These are phyloP conservation scores for Otus scops DNA, from an alignment of 2,797 vertebrate species.

Conservation along the genomic window DNA sequence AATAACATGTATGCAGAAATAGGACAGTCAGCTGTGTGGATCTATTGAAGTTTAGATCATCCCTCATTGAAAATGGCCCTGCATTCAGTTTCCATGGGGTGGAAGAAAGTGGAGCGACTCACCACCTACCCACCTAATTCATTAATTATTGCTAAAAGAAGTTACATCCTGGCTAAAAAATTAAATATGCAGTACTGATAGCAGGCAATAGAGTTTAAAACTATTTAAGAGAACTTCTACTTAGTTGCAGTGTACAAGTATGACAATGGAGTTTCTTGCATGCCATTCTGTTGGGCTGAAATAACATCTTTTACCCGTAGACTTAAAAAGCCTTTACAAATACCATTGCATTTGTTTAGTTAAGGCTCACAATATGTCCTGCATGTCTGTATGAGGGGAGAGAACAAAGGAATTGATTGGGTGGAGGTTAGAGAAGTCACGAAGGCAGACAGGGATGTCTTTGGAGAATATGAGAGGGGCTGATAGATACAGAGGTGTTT, in stretches of 20 bases:
- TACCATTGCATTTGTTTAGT: neutral
- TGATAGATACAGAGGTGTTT: neutral
- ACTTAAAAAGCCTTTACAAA: neutral
- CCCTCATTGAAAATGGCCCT: neutral
- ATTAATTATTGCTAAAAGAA: neutral
- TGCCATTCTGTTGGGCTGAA: neutral
- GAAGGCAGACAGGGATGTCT: neutral
- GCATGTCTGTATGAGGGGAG: neutral
- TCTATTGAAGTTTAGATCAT: neutral
- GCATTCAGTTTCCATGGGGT: neutral
- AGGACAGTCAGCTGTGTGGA: no score
- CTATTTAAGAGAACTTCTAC: neutral
- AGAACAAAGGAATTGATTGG: neutral
- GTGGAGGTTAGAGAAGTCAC: neutral
- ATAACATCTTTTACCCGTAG: neutral
- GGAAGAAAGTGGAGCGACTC: neutral
- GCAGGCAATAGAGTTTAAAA: neutral
- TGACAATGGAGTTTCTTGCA: neutral
- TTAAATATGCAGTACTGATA: neutral
- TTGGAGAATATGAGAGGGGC: neutral
- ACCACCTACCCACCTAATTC: neutral
- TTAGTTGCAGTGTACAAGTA: neutral
- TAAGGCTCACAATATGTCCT: neutral
- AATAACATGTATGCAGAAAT: neutral
- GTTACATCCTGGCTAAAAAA: neutral